Conservation (phyloP, 2,888 invertebrate species). For the Pedicia rivosa region DNA sequence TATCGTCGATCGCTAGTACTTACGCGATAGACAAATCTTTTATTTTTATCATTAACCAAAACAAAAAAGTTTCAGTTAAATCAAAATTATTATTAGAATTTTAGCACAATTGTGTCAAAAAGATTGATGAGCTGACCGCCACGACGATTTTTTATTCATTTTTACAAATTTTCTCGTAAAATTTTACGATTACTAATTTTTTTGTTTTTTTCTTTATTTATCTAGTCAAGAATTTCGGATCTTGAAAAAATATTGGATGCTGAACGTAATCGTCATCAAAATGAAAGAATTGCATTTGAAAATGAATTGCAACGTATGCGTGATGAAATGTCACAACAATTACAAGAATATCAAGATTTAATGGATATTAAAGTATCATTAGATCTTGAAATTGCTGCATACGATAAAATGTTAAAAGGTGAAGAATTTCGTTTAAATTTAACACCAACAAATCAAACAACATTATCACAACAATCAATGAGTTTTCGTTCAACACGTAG, state of each 20-base stretch:
- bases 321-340: conserved; percentile 72
- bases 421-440: conserved; percentile 46
- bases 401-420: conserved; percentile 71
- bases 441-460: conserved; percentile 14
- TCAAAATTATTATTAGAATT: no score
- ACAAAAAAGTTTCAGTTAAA: no score
- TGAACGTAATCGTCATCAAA: conserved; percentile 63
- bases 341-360: conserved; percentile 90
- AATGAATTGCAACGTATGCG: conserved; percentile 60
- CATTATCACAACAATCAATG: conserved; percentile 13
- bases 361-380: conserved; percentile 93
- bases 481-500: conserved; percentile 24
- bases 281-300: conserved; percentile 59
- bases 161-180: no score
- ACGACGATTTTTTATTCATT: no score
- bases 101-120: no score
- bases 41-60: no score
- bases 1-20: no score
- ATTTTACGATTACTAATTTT: no score
- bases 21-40: no score
- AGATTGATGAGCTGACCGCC: no score
- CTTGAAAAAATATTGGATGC: conserved; percentile 67
- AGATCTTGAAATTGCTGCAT: conserved; percentile 81
- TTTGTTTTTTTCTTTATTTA: no score
- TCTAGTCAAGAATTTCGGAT: conserved; percentile 54